Evolutionary conservation across 2,888 invertebrate species (phyloP), one percentile per base, ranked within the genome.

Genomic region (Kryphioiulus occultus): DNA sequence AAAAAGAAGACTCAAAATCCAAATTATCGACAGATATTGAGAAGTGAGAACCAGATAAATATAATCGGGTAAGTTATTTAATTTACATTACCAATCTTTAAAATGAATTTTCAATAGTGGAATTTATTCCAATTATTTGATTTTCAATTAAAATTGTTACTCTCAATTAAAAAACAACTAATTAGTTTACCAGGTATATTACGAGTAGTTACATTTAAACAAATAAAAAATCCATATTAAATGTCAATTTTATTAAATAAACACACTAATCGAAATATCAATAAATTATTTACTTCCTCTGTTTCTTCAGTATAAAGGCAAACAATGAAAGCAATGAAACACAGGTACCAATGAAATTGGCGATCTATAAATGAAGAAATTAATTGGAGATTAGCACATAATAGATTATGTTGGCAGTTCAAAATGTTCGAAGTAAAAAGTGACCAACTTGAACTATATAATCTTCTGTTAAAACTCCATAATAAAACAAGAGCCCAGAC

Each of bases 401-500:
- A 32, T 26, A 53, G 22, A 12, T 44, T 44, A 44, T 10, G 30
- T 26, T 35, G 12, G 22, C 1, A 22, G 26, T 30, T 15, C 15
- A 17, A 86, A 86, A 17, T 53, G 26, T 53, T 44, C 19, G 1
- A 26, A 10, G 30, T 7, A 53, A 26, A 35, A 53, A 15, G n/a
- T 12, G 39, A n/a, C 86, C 30, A 39, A 87, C 87, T 78, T 87
- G 87, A 59, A 87, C 82, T 12, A 78, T 22, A 35, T 68, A 42
- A 82, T 87, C 87, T 5, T 87, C 78, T n/a, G 35, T 22, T 35
- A 87, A 42, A 87, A 87, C 30, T 2, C 87, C 87, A 22, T 87
- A 87, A 82, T 68, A 42, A 10, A 87, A 26, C 87, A 82, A 87
- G 17, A 87, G 78, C 15, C n/a, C 17, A 30, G 87, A 35, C 87